Evolutionary conservation across 2,113 vertebrate genomes (phyloP).

Genomic region (Lichenostomus cassidix): DNA sequence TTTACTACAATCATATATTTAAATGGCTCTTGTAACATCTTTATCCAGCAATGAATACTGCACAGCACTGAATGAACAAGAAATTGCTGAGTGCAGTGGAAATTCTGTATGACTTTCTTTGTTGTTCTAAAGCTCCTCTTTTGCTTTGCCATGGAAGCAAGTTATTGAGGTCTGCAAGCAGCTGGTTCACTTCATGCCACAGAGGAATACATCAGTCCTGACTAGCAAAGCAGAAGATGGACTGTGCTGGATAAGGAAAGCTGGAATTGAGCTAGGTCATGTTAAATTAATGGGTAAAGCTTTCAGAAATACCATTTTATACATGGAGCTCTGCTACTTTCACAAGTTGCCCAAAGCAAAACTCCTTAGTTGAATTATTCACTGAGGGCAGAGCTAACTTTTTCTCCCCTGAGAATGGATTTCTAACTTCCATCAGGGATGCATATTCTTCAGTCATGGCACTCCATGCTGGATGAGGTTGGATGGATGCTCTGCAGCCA

Average conservation of each 20-base stretch:
- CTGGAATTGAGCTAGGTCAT: slow-evolving; percentile 24
- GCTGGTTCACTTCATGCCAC: neutral
- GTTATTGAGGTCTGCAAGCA: neutral
- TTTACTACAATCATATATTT: neutral
- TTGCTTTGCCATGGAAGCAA: neutral
- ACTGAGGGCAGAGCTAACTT: slow-evolving; percentile 12
- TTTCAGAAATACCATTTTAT: slow-evolving; percentile 50
- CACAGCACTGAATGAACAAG: neutral
- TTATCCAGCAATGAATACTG: neutral
- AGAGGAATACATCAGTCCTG: slow-evolving; percentile 15
- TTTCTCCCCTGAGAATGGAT: neutral
- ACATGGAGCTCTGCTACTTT: slow-evolving; percentile 18
- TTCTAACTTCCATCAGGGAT: neutral
- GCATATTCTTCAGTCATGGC: neutral
- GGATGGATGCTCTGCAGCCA: neutral
- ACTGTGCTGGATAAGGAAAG: neutral
- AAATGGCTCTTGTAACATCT: neutral
- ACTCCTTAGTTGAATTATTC: slow-evolving; percentile 57
- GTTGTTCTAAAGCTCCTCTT: neutral
- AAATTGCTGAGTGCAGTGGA: slow-evolving; percentile 1
- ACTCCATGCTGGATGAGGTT: neutral
- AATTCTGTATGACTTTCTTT: neutral
- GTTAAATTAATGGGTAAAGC: slow-evolving; percentile 55
- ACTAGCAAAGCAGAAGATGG: slow-evolving; percentile 3
- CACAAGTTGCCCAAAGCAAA: slow-evolving; percentile 48